A percentile compares a stretch with the other conserved stretches of the same genome.
Conservation (phyloP, 2,888 invertebrate species). For the Harpalus rubripes region DNA sequence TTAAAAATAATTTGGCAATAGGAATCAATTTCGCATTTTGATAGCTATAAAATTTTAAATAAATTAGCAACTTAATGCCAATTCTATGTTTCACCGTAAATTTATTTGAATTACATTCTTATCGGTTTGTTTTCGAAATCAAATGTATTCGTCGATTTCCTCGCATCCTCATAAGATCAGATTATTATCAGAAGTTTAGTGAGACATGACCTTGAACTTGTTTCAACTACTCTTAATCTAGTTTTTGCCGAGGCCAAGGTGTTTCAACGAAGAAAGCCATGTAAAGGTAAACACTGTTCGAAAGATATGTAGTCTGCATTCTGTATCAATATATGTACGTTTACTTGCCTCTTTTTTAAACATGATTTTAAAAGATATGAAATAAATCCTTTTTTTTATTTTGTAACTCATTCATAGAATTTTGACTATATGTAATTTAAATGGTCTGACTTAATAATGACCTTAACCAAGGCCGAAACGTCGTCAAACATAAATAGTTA, state of each 20-base stretch:
- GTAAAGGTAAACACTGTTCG: neutral
- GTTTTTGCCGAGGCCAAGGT: neutral
- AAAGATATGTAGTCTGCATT: neutral
- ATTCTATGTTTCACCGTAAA: neutral
- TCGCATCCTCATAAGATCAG: neutral
- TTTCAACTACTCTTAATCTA: constrained; percentile 17
- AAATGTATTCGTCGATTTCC: neutral
- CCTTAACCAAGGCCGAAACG: too few relatives aligned
- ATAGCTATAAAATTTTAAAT: neutral
- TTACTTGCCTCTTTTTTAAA: too few relatives aligned
- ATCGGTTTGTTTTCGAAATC: neutral
- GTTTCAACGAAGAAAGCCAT: neutral
- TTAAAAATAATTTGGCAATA: neutral
- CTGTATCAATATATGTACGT: too few relatives aligned
- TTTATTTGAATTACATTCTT: neutral
- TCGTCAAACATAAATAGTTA: too few relatives aligned
- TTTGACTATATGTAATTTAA: too few relatives aligned
- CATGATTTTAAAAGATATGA: too few relatives aligned
- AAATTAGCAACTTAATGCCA: neutral
- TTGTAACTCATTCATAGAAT: too few relatives aligned
- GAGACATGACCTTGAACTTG: neutral
- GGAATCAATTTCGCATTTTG: neutral
- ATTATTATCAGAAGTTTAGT: neutral
- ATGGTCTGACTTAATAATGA: too few relatives aligned
- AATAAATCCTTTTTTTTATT: too few relatives aligned